phyloP scores from a whole-genome alignment of 2,888 invertebrate species.

The Stenichneumon culpator region DNA sequence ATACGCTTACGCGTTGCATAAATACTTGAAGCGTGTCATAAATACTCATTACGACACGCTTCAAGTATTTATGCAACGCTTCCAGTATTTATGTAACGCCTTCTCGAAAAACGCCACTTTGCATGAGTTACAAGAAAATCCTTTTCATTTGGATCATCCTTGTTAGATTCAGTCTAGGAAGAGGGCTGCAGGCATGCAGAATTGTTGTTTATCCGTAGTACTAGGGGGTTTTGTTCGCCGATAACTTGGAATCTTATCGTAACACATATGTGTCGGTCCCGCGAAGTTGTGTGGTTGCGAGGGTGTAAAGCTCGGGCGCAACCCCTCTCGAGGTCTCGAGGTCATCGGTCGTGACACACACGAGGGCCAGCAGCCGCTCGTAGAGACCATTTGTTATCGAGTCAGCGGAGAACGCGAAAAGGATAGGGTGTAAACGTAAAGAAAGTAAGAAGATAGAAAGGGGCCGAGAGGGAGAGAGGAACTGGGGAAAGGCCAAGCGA shows the following conservation, averaged over 20 bases:
- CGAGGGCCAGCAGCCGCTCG: conserved; percentile 10
- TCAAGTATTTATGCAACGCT: no score
- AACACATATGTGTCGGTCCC: background rate
- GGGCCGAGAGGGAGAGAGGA: background rate
- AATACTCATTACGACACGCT: no score
- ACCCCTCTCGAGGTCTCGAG: conserved; percentile 66
- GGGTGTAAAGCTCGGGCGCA: conserved; percentile 58
- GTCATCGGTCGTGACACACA: conserved; percentile 61
- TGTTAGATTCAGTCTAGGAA: background rate
- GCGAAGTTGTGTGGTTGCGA: conserved; percentile 13
- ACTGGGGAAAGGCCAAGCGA: conserved; percentile 24
- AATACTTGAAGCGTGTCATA: no score
- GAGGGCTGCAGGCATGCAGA: background rate
- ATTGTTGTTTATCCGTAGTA: background rate
- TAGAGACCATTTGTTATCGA: conserved; percentile 60
- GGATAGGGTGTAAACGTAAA: background rate
- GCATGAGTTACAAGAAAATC: no score
- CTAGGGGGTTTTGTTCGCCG: background rate
- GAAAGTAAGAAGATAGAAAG: conserved; percentile 5
- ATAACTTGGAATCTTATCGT: background rate
- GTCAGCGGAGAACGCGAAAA: conserved; percentile 34
- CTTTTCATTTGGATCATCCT: no score
- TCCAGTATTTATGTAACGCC: no score
- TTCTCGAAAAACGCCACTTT: no score
- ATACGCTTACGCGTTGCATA: no score